phyloP scores from a whole-genome alignment of 2,888 invertebrate genomes.

The Apantesis nais region DNA sequence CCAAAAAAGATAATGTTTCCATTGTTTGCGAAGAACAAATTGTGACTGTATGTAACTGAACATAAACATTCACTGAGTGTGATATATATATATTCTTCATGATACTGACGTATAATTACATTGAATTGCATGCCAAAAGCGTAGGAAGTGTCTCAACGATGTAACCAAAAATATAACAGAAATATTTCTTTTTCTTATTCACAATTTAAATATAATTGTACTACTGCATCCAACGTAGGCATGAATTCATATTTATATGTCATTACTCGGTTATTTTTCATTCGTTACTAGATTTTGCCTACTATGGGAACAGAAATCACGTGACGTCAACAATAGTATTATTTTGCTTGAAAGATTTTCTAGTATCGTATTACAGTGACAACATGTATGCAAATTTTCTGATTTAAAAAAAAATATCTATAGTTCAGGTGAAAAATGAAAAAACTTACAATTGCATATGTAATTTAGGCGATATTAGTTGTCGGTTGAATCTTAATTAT shows the following conservation, averaged over 20 bases:
- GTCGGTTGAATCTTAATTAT: too few relatives aligned
- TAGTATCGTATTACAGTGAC: not conserved
- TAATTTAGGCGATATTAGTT: too few relatives aligned
- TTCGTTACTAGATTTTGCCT: constrained; percentile 24
- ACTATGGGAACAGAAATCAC: not conserved
- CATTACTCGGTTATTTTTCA: not conserved
- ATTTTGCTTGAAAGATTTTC: not conserved
- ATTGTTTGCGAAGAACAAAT: not conserved
- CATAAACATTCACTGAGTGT: constrained; percentile 25
- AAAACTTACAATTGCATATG: too few relatives aligned
- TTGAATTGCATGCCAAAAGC: constrained; percentile 44
- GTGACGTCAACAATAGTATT: not conserved
- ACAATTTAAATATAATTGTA: constrained; percentile 35
- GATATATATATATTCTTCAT: constrained; percentile 23
- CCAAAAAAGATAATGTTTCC: not conserved
- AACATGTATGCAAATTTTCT: not conserved
- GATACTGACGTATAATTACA: constrained; percentile 37
- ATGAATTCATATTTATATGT: not conserved
- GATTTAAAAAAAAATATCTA: not conserved
- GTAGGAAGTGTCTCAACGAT: constrained; percentile 38
- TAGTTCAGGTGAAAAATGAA: too few relatives aligned
- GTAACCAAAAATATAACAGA: constrained; percentile 40
- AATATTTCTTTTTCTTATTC: constrained; percentile 43
- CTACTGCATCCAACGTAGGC: not conserved
- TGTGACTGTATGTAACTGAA: constrained; percentile 18